These are phyloP conservation scores for Epirrhoe alternata DNA, from an alignment of 2,888 invertebrate genomes.

Conservation along the genomic window DNA sequence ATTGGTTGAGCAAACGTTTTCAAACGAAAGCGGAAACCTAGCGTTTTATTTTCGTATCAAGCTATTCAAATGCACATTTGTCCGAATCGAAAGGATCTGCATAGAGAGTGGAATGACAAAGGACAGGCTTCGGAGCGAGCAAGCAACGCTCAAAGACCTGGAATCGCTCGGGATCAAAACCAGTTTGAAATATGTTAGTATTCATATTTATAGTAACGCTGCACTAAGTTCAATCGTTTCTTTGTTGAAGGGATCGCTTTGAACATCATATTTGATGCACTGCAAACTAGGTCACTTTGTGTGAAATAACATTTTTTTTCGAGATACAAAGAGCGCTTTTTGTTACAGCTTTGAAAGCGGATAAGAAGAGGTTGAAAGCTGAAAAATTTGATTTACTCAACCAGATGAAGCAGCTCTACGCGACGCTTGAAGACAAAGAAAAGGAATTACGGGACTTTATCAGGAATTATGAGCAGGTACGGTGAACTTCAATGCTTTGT, in stretches of 20 bases:
- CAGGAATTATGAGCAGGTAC: conserved; percentile 95
- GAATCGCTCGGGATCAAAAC: conserved; percentile 51
- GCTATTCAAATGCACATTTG: conserved; percentile 53
- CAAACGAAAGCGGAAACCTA: conserved; percentile 17
- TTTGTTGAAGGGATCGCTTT: conserved; percentile 38
- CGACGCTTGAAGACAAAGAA: conserved; percentile 97
- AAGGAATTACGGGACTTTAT: conserved; percentile 97
- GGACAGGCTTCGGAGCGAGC: conserved; percentile 49
- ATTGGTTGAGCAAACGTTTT: conserved; percentile 15
- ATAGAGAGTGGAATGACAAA: conserved; percentile 55
- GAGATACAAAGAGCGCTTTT: conserved; percentile 43
- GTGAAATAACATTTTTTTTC: conserved; percentile 31
- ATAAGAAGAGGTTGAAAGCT: conserved; percentile 95
- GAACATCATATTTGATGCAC: conserved; percentile 39
- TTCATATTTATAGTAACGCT: conserved; percentile 39
- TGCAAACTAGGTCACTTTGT: conserved; percentile 40
- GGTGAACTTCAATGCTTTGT: conserved; percentile 18
- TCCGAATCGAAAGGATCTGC: conserved; percentile 48
- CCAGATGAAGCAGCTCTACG: conserved; percentile 97
- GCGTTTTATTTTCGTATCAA: conserved; percentile 48
- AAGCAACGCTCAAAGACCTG: conserved; percentile 54
- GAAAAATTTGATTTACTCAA: conserved; percentile 97
- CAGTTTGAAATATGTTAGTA: conserved; percentile 38
- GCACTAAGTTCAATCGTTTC: conserved; percentile 36
- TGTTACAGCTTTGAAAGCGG: conserved; percentile 91